These are phyloP conservation scores for Capra hircus DNA, from an alignment of 2,113 vertebrate species.

Conservation along the genomic window DNA sequence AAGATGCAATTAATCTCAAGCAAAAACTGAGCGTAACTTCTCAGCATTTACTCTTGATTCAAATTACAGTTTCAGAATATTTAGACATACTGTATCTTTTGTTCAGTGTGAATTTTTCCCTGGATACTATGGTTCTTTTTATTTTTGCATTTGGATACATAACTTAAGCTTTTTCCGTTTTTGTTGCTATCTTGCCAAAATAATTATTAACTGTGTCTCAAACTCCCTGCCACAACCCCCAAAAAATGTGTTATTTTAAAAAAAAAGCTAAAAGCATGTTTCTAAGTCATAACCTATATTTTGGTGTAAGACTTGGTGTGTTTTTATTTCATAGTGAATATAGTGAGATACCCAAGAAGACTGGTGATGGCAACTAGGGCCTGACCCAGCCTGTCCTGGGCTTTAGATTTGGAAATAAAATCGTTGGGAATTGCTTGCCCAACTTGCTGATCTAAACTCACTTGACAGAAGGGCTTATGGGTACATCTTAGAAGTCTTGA, in stretches of 20 bases:
- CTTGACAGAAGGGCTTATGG: not conserved
- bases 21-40: not conserved
- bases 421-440: not conserved
- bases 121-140: not conserved
- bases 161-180: conserved; percentile 27
- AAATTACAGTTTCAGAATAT: conserved; percentile 50
- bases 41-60: conserved; percentile 24
- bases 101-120: not conserved
- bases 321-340: conserved; percentile 52
- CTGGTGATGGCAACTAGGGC: not conserved
- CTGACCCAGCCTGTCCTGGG: not conserved
- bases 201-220: conserved; percentile 43
- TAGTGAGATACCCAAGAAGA: not conserved
- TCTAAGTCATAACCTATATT: conserved; percentile 41
- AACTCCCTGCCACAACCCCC: not conserved
- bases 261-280: conserved; percentile 46
- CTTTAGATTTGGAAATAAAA: not conserved
- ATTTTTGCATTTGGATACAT: conserved; percentile 35
- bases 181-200: conserved; percentile 60
- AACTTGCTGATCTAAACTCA: not conserved
- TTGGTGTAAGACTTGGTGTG: conserved; percentile 36
- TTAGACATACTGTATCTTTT: conserved; percentile 28
- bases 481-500: not conserved
- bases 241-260: not conserved
- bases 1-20: conserved; percentile 49